phyloP scores from a whole-genome alignment of 1,140 invertebrate genomes.

The Aporrectodea caliginosa region DNA sequence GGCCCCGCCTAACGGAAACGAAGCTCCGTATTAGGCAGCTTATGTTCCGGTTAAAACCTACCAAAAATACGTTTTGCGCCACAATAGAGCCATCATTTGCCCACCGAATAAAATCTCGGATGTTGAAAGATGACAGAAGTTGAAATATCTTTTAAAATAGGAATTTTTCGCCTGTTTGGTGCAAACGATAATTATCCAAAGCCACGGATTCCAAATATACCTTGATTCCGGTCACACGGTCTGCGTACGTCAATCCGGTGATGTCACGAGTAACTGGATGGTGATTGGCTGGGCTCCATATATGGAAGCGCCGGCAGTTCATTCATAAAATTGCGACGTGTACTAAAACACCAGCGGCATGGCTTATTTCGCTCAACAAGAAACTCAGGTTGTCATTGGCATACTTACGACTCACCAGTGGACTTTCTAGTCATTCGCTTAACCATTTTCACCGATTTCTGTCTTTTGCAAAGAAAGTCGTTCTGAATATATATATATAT shows the following conservation, averaged over 20 bases:
- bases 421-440: not conserved
- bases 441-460: too few species aligned
- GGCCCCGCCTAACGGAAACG: not conserved
- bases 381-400: not conserved
- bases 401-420: not conserved
- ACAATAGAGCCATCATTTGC: not conserved
- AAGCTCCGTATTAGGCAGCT: not conserved
- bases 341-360: not conserved
- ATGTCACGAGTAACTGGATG: too few species aligned
- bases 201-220: not conserved
- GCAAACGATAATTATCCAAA: not conserved
- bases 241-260: not conserved
- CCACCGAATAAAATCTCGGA: not conserved
- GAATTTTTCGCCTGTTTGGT: not conserved
- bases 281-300: not conserved
- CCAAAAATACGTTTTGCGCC: not conserved
- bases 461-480: too few species aligned
- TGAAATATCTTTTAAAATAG: not conserved
- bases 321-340: not conserved
- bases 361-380: not conserved
- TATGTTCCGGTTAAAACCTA: not conserved
- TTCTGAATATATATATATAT: not conserved
- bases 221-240: not conserved
- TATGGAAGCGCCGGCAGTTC: not conserved
- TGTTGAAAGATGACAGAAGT: not conserved